Conservation (phyloP, 2,888 invertebrate species). For the Carpatolechia fugitivella region DNA sequence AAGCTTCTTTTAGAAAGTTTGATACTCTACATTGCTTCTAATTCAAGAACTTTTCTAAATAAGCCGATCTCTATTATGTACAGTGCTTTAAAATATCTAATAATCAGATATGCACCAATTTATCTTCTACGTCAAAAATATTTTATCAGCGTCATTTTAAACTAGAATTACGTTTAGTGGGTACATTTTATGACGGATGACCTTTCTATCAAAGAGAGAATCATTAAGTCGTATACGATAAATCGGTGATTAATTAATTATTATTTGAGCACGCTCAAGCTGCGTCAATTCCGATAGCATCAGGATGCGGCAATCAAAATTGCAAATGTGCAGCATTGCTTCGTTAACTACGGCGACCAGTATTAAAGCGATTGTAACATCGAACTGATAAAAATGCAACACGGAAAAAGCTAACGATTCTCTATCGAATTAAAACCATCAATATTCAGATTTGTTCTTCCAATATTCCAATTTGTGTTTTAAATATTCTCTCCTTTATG, state of each 20-base stretch:
- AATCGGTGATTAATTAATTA: slow-evolving; percentile 48
- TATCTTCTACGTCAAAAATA: too few relatives aligned
- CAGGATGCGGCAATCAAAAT: slow-evolving; percentile 68
- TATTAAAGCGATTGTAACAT: slow-evolving; percentile 47
- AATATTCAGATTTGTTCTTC: slow-evolving; percentile 15
- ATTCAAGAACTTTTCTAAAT: too few relatives aligned
- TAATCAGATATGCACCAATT: too few relatives aligned
- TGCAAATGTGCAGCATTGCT: slow-evolving; percentile 64
- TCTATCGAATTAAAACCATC: slow-evolving; percentile 24
- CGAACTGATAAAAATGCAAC: slow-evolving; percentile 34
- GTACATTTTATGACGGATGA: too few relatives aligned
- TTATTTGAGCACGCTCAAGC: slow-evolving; percentile 53
- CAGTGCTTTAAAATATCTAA: too few relatives aligned
- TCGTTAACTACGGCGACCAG: slow-evolving; percentile 61
- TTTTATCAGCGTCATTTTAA: too few relatives aligned
- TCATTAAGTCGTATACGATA: too few relatives aligned
- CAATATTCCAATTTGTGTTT: slow-evolving; percentile 5
- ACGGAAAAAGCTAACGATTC: slow-evolving; percentile 27
- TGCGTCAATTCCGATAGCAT: slow-evolving; percentile 42
- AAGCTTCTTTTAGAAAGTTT: too few relatives aligned
- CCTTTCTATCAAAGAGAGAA: too few relatives aligned
- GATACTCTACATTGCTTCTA: too few relatives aligned
- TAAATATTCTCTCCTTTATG: not conserved
- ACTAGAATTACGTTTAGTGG: too few relatives aligned
- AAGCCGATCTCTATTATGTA: too few relatives aligned